Evolutionary conservation across 2,113 vertebrate species (phyloP).

Genomic region (Numida meleagris): DNA sequence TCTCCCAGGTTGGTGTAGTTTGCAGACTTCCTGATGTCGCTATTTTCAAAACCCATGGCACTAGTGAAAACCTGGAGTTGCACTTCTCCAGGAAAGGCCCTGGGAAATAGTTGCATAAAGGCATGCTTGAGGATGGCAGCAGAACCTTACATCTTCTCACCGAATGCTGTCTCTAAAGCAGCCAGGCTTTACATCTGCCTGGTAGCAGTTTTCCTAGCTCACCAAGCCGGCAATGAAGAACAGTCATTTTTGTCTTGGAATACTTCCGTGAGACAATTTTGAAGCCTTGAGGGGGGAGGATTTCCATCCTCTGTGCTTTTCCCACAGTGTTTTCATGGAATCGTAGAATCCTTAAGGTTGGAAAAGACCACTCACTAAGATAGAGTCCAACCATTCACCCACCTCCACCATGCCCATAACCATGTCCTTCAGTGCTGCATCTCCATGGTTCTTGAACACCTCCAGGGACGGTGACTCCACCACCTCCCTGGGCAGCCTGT

Average conservation of each 20-base stretch:
- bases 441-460: too few species aligned
- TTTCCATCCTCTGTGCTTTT: background rate
- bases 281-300: background rate
- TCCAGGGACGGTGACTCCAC: too few species aligned
- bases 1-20: background rate
- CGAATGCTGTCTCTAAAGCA: background rate
- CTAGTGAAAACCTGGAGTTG: background rate
- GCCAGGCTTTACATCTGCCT: background rate
- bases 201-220: background rate
- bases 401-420: too few species aligned
- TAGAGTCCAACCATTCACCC: too few species aligned
- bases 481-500: too few species aligned
- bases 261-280: background rate
- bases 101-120: background rate
- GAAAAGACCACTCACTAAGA: too few species aligned
- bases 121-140: background rate
- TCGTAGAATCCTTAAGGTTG: too few species aligned
- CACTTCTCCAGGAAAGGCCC: background rate
- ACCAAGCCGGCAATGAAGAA: background rate
- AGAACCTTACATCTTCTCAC: background rate
- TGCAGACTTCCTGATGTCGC: background rate
- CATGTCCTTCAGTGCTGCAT: too few species aligned
- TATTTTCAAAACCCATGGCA: background rate
- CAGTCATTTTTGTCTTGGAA: background rate
- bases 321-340: background rate